Evolutionary conservation across 2,888 invertebrate species (phyloP).

Genomic region (Idaea biselata): DNA sequence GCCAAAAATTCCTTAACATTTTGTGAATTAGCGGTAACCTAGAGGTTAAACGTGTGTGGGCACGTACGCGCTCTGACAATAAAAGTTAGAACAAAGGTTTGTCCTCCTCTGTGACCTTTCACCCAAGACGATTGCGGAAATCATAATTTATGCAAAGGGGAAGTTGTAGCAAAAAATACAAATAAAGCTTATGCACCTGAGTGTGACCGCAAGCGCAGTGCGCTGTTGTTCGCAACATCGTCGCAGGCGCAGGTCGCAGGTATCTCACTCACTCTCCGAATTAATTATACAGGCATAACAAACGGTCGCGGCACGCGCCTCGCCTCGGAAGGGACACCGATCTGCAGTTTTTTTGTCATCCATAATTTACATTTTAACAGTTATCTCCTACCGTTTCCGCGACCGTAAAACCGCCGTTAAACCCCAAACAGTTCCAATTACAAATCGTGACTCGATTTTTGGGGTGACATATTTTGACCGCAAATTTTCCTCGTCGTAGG

Average conservation of each 20-base stretch:
- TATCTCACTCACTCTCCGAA: slow-evolving; percentile 58
- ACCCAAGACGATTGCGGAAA: slow-evolving; percentile 52
- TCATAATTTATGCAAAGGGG: slow-evolving; percentile 79
- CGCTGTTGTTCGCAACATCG: slow-evolving; percentile 33
- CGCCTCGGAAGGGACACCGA: slow-evolving; percentile 31
- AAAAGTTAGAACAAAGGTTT: slow-evolving; percentile 9
- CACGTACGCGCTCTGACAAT: slow-evolving; percentile 8
- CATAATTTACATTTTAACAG: slow-evolving; percentile 48
- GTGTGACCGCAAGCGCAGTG: slow-evolving; percentile 39
- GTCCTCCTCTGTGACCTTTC: slow-evolving; percentile 24
- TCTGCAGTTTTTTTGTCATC: slow-evolving; percentile 42
- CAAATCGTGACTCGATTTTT: slow-evolving; percentile 57
- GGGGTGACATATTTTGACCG: slow-evolving; percentile 50
- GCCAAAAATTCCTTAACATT: slow-evolving; percentile 24
- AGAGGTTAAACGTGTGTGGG: neutral
- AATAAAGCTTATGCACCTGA: slow-evolving; percentile 79
- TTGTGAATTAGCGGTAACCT: neutral
- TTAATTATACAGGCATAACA: slow-evolving; percentile 64
- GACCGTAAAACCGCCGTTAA: slow-evolving; percentile 23
- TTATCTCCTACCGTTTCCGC: slow-evolving; percentile 21
- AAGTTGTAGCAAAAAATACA: slow-evolving; percentile 68
- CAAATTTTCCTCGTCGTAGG: slow-evolving; percentile 41
- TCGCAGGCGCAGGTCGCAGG: slow-evolving; percentile 43
- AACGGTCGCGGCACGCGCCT: slow-evolving; percentile 49
- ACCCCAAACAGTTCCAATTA: slow-evolving; percentile 50